Evolutionary conservation across 2,113 vertebrate genomes (phyloP), one percentile per base, ranked within the genome.

Genomic region (Nothoprocta pentlandii): DNA sequence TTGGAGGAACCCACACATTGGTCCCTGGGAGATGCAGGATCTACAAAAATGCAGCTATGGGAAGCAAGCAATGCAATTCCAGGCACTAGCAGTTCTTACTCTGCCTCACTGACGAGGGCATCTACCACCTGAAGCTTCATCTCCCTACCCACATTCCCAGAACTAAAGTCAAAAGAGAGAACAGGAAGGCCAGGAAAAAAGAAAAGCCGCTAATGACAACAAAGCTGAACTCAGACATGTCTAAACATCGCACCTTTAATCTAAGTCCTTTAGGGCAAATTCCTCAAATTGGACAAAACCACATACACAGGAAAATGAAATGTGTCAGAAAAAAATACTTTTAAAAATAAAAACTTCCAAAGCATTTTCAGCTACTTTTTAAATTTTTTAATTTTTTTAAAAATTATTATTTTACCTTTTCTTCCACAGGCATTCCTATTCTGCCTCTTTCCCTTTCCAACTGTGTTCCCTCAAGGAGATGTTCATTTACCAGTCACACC

Each of bases 371-470:
- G 30, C 23, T n/a, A 49, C 13, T n/a, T n/a, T n/a, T n/a, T n/a
- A n/a, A n/a, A n/a, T n/a, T 14, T 63, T 74, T 67, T 20, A 74
- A 85, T 51, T 87, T 83, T 39, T 39, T 39, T 39, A 39, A 39
- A 39, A 58, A 10, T 16, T 63, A 85, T 51, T 87, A 63, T 47
- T 73, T 78, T 90, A 95, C 75, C 73, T 92, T 85, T 90, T 95
- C 70, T 89, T 70, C 21, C 77, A 63, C 12, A 30, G 53, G 36
- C 30, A 69, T 36, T 91, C 56, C 30, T 74, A 53, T 67, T 92
- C 46, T 51, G 42, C 2, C 7, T 66, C 41, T 39, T 77, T 56
- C 2, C 5, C 80, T 68, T 95, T 67, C 74, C 66, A 91, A 75
- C 51, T n/a, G 22, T n/a, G 22, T 84, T 25, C 42, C 90, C 28